phyloP scores from a whole-genome alignment of 2,888 invertebrate species.

The Pediacus dermestoides region DNA sequence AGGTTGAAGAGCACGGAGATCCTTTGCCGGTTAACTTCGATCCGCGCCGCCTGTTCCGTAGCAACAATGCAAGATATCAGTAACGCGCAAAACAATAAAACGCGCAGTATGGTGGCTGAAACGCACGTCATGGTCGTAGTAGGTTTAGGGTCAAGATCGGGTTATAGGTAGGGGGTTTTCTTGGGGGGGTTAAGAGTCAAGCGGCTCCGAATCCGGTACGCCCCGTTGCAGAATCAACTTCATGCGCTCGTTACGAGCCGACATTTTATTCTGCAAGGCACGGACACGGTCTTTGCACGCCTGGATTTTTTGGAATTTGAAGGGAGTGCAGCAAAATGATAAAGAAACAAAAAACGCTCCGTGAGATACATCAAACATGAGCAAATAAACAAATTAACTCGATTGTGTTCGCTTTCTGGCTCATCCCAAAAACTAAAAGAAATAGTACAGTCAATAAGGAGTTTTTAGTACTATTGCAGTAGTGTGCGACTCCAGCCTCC shows the following conservation, averaged over 20 bases:
- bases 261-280: conserved; percentile 82
- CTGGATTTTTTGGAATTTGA: conserved; percentile 53
- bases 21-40: conserved; percentile 65
- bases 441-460: no score
- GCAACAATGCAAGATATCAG: conserved; percentile 41
- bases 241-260: conserved; percentile 82
- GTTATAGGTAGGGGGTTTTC: conserved; percentile 21
- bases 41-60: conserved; percentile 45
- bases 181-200: conserved; percentile 56
- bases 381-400: conserved; percentile 35
- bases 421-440: conserved; percentile 33
- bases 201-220: conserved; percentile 75
- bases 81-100: conserved; percentile 31
- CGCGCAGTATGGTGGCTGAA: conserved; percentile 49
- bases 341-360: conserved; percentile 50
- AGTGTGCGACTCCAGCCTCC: no score
- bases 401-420: conserved; percentile 44
- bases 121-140: conserved; percentile 37
- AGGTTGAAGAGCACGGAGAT: conserved; percentile 68
- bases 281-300: conserved; percentile 82
- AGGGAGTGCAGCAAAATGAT: conserved; percentile 51
- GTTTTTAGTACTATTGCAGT: no score
- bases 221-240: conserved; percentile 84
- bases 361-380: conserved; percentile 42
- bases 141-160: conserved; percentile 21